Base-by-base conservation (phyloP, 2,888 invertebrate species). In the Drosophila prolongata region DNA sequence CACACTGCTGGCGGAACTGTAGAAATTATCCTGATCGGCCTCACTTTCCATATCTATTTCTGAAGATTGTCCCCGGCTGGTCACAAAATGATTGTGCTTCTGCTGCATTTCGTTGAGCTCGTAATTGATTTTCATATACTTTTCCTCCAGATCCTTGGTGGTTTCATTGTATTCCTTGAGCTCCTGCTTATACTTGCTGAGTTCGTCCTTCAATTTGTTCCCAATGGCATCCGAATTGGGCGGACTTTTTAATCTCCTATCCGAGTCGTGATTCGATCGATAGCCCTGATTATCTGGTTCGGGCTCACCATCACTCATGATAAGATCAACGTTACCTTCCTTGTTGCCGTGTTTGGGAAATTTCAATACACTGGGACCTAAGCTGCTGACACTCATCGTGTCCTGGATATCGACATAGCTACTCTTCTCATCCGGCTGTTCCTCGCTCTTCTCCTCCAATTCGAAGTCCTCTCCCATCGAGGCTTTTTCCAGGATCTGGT, bases 31-130 rank as follows among this genome's bases (percentile, higher is more conserved):
- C 10, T 47, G 40, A 3, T 61, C 77, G 0, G 35, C 24, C 5
- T 76, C 74, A 37, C 53, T n/a, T 27, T 64, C 77, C 47, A 37
- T 47, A 3, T 57, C 52, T 9, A 27, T 13, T 10, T 66, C 65
- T 3, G 64, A 38, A 9, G 37, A 35, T 3, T 55, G 42, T 1
- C 69, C 71, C 5, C 82, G 74, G 1, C 71, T 78, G n/a, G 54
- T 68, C 3, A 83, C 78, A 13, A 89, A 84, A 3, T 80, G 71
- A 6, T 85, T 79, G 47, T 91, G 91, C 37, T 90, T 90, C 57
- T 87, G 79, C 58, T 91, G 89, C 82, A 91, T 86, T 68, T 90
- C 89, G 52, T 73, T 83, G n/a, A 91, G 78, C 68, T 91, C 90
- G 9, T 69, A 67, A 60, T 91, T 91, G 50, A 91, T 89, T 59